Evolutionary conservation across 37 sponge, comb jelly and placozoan genomes (phyloP), one percentile per base, ranked within the genome.

Genomic region (Tethya wilhelma): DNA sequence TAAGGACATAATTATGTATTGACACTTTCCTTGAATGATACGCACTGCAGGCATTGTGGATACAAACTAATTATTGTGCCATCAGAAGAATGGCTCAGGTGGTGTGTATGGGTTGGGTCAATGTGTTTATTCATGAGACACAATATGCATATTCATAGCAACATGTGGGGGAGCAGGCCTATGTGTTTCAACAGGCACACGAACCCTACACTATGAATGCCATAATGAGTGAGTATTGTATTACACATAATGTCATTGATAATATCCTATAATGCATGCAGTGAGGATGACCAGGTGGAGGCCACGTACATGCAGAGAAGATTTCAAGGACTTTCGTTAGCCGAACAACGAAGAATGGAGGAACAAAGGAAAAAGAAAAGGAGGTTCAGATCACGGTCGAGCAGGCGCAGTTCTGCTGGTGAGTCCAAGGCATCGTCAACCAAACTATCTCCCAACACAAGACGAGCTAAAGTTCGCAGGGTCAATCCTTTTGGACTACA

Each of bases 271-370:
- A 33, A 19, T 69, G n/a, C 23, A 22, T 34, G 22, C 19, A 41
- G 69, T 9, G 25, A 22, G 5, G 56, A 34, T 25, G 62, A 69
- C 0, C 39, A 70, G 22, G 81, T 68, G 29, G 70, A 70, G 26
- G 71, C 71, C 1, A 59, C 26, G 60, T 80, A 80, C 71, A 70
- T 55, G 43, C 46, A 58, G 31, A 69, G 44, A 19, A 56, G 81
- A 5, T 80, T 80, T 45, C 81, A 80, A 34, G 81, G 81, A 4
- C 59, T 80, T 4, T 80, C 81, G 2, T 44, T 80, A 58, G 81
- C 69, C 44, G 69, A 80, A 25, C 81, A 80, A 44, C 56, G 65
- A 34, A 63, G 65, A 36, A 69, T 69, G 44, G 22, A 38, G n/a
- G 25, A n/a, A n/a, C 19, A 42, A 33, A 63, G 23, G 74, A 56